Percentiles rank a stretch among this genome's conserved stretches.
Conservation (phyloP, 2,113 vertebrate genomes). For the Catharus fuscescens region DNA sequence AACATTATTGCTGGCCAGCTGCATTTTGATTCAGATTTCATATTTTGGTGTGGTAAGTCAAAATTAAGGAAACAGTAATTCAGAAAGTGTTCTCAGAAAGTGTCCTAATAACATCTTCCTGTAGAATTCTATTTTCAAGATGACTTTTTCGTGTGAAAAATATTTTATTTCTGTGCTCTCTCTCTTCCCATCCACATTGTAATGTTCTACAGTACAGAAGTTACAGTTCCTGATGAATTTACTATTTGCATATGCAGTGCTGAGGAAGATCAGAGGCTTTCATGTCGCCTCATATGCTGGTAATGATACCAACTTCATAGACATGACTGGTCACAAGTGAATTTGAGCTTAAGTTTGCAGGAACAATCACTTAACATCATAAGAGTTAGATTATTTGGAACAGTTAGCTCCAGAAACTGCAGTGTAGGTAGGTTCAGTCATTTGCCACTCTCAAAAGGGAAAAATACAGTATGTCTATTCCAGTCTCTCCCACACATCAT, state of each 20-base stretch:
- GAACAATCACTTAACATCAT: accelerated
- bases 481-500: background rate
- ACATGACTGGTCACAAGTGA: background rate
- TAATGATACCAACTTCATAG: background rate
- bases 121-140: background rate
- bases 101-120: background rate
- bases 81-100: background rate
- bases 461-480: background rate
- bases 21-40: background rate
- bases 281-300: background rate
- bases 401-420: background rate
- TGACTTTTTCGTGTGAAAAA: background rate
- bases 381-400: background rate
- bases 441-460: background rate
- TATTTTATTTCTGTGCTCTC: background rate
- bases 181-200: background rate
- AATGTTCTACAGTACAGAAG: background rate
- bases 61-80: background rate
- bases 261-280: background rate
- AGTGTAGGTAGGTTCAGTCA: background rate
- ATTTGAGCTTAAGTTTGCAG: background rate
- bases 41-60: background rate
- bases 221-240: background rate
- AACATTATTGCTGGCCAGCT: background rate
- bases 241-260: background rate